Base-by-base conservation (phyloP, 2,888 invertebrate species). In the Xestia rhomboidea region DNA sequence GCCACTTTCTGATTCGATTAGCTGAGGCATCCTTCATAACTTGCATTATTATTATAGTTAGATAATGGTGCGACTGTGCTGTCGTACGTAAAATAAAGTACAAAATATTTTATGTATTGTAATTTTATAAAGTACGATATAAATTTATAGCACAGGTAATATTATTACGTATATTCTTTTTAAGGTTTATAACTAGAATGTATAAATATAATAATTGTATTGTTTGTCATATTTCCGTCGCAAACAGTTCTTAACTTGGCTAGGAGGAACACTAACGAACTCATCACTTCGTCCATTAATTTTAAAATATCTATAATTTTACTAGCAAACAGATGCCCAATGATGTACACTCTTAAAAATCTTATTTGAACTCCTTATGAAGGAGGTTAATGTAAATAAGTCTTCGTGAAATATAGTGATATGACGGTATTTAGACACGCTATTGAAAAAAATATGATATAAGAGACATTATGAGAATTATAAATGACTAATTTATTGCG, bases 281-380 rank as follows among this genome's bases (percentile, higher is more conserved):
- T 95, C 95, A 93, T 95, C 94, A 96, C 95, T 96, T 96, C 96
- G 96, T 96, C 96, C 96, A 96, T 96, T 96, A 96, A 95, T 95
- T 96, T 96, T 95, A 96, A 95, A 93, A 93, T 93, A 89, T 86
- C 89, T 89, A 95, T 95, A 95, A 95, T 95, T 96, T 96, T 95
- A 96, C 93, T 95, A 95, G 94, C 93, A 92, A 93, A 93, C 94
- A 94, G 94, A 94, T 93, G 93, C 94, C 95, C 95, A 91, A 93
- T 92, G 89, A 93, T 95, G 93, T 95, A 95, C 92, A 94, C 93
- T 93, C 89, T 93, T 88, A 68, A 70, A 93, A 93, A 93, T 92
- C 91, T 92, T 91, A 93, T 93, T 93, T 93, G 92, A 91, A 93
- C 90, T 93, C 95, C 96, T 96, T 96, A 92, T 91, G 86, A 96